Percentiles rank a stretch among this genome's conserved stretches.
These are phyloP conservation scores for Drosophila dives DNA, from an alignment of 2,888 invertebrate species.

Conservation along the genomic window DNA sequence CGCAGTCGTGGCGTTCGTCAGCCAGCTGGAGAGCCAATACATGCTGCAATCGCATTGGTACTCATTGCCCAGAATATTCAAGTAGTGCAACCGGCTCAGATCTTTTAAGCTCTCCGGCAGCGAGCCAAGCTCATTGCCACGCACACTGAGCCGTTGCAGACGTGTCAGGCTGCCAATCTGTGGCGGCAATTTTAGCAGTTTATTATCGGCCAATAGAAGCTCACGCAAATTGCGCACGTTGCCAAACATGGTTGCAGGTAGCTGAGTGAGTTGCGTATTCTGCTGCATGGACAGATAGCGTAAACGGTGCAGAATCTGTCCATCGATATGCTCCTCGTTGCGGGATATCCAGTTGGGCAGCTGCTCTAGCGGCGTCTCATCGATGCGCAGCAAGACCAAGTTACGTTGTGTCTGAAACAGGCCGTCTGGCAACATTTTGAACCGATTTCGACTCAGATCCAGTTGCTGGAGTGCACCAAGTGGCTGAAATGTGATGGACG, in stretches of 20 bases:
- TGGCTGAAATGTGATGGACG: conserved; percentile 85
- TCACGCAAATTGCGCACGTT: conserved; percentile 87
- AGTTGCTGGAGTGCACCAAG: conserved; percentile 86
- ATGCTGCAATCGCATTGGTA: conserved; percentile 95
- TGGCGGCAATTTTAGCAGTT: conserved; percentile 86
- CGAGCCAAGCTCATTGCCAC: conserved; percentile 89
- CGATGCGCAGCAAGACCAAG: conserved; percentile 87
- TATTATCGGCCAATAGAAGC: conserved; percentile 90
- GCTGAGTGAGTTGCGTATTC: conserved; percentile 87
- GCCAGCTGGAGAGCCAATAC: conserved; percentile 90
- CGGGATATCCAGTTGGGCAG: conserved; percentile 86
- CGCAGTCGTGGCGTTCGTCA: conserved; percentile 80
- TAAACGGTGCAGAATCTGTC: conserved; percentile 87
- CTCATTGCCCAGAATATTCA: conserved; percentile 90
- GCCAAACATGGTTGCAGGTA: conserved; percentile 88
- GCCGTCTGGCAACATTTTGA: conserved; percentile 87
- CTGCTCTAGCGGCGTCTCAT: conserved; percentile 88
- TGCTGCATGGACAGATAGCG: conserved; percentile 87
- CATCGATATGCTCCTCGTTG: conserved; percentile 84
- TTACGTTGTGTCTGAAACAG: conserved; percentile 88
- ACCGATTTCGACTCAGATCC: conserved; percentile 87
- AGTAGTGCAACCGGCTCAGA: conserved; percentile 87
- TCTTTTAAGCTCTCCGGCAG: conserved; percentile 89
- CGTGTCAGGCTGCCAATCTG: conserved; percentile 82
- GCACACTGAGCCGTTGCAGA: conserved; percentile 89